These are phyloP conservation scores for Pilophorus perplexus DNA, from an alignment of 2,888 invertebrate genomes.

Conservation along the genomic window DNA sequence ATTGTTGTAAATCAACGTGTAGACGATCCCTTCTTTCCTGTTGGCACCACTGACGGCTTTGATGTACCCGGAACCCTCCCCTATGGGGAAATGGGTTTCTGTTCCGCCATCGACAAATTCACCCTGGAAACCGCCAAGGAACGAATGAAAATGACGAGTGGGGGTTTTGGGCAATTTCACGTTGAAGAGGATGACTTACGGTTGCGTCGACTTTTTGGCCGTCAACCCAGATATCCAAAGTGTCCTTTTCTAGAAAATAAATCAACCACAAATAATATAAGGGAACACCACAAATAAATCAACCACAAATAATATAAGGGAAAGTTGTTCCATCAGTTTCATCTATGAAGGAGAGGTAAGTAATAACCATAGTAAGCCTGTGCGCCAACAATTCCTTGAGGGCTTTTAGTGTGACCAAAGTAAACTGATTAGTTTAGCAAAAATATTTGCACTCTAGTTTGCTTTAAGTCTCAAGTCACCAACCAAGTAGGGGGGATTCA, in stretches of 20 bases:
- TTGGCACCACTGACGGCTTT: constrained; percentile 59
- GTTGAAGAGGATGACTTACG: constrained; percentile 56
- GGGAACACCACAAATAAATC: background rate
- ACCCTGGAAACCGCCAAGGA: constrained; percentile 61
- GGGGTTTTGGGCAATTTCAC: too few relatives aligned
- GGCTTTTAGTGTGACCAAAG: too few relatives aligned
- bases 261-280: background rate
- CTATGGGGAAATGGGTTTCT: constrained; percentile 72
- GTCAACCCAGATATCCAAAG: constrained; percentile 73
- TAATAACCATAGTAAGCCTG: too few relatives aligned
- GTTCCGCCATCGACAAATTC: constrained; percentile 83
- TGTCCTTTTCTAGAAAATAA: constrained; percentile 64
- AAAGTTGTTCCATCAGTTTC: too few relatives aligned
- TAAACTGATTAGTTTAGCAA: too few relatives aligned
- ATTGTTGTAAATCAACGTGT: constrained; percentile 59
- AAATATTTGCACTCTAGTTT: too few relatives aligned
- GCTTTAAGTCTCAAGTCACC: too few relatives aligned
- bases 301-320: too few relatives aligned
- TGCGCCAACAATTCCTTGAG: too few relatives aligned
- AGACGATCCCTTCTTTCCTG: constrained; percentile 61
- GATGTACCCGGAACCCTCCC: constrained; percentile 55
- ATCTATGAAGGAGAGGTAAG: too few relatives aligned
- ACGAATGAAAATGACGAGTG: too few relatives aligned
- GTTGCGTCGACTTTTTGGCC: constrained; percentile 65
- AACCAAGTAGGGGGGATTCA: too few relatives aligned